Evolutionary conservation across 2,113 vertebrate genomes (phyloP).

Genomic region (Dascyllus trimaculatus): DNA sequence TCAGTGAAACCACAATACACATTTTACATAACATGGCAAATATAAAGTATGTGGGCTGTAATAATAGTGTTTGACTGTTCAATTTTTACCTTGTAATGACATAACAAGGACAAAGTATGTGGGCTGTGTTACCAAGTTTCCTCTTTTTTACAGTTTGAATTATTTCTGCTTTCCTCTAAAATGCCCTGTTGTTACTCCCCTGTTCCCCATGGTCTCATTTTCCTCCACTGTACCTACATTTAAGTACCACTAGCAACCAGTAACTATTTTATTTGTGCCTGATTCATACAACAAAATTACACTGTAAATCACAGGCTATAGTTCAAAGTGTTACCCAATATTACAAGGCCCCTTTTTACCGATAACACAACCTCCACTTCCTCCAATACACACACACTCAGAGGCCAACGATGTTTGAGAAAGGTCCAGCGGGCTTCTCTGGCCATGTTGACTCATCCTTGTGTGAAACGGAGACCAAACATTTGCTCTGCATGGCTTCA

Average conservation of each 20-base stretch:
- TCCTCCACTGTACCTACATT: neutral
- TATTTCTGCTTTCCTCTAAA: neutral
- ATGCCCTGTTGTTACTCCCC: neutral
- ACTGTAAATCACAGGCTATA: neutral
- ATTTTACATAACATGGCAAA: neutral
- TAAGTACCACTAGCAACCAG: neutral
- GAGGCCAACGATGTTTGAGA: slow-evolving; percentile 34
- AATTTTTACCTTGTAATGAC: neutral
- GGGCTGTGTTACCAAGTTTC: neutral
- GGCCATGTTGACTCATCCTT: slow-evolving; percentile 62
- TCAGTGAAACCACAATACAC: neutral
- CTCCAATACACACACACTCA: slow-evolving; percentile 7
- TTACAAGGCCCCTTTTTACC: slow-evolving; percentile 36
- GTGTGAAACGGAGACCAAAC: slow-evolving; percentile 62
- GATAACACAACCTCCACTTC: slow-evolving; percentile 4
- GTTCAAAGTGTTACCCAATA: slow-evolving; percentile 16
- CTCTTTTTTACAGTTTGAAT: neutral
- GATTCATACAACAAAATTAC: neutral
- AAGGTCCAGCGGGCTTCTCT: slow-evolving; percentile 36
- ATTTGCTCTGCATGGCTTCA: slow-evolving; percentile 62
- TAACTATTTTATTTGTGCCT: neutral
- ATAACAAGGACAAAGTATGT: neutral
- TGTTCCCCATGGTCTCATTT: neutral
- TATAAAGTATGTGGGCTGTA: neutral
- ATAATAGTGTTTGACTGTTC: neutral